These are phyloP conservation scores for Drosophila fungiperda DNA, from an alignment of 2,888 invertebrate genomes.

Conservation along the genomic window DNA sequence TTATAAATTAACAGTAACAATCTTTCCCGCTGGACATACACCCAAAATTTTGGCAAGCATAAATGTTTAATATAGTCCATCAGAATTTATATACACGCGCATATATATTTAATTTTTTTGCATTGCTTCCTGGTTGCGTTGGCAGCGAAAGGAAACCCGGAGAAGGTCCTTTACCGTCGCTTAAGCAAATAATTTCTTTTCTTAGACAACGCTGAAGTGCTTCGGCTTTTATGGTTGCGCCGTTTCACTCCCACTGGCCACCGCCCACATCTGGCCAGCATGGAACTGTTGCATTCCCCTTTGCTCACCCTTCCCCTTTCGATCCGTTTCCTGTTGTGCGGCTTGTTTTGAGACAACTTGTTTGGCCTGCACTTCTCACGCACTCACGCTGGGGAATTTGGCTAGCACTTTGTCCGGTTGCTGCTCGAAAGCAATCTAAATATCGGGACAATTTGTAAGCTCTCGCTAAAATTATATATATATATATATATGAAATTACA, in stretches of 20 bases:
- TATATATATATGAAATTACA: too few species aligned
- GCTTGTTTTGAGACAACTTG: slow-evolving; percentile 63
- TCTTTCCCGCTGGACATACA: slow-evolving; percentile 76
- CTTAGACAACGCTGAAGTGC: slow-evolving; percentile 51
- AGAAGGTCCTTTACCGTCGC: slow-evolving; percentile 70
- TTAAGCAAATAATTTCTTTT: slow-evolving; percentile 79
- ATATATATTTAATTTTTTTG: slow-evolving; percentile 6
- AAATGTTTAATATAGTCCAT: slow-evolving; percentile 65
- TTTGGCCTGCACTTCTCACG: slow-evolving; percentile 74
- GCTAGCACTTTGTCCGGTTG: slow-evolving; percentile 49
- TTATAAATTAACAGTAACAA: slow-evolving; percentile 78
- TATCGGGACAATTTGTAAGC: slow-evolving; percentile 4
- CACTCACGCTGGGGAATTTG: slow-evolving; percentile 63
- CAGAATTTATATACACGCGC: slow-evolving; percentile 1
- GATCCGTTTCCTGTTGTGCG: slow-evolving; percentile 65
- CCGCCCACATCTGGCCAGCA: slow-evolving; percentile 24
- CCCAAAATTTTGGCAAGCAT: slow-evolving; percentile 69
- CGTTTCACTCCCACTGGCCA: slow-evolving; percentile 29
- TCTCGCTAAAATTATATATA: too few species aligned
- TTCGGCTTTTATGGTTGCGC: slow-evolving; percentile 63
- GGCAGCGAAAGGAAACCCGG: slow-evolving; percentile 53
- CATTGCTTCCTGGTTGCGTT: slow-evolving; percentile 27
- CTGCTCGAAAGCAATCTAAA: slow-evolving; percentile 31
- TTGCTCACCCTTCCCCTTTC: slow-evolving; percentile 1
- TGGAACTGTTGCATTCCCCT: slow-evolving; percentile 31